Base-by-base conservation (phyloP, 1,140 invertebrate genomes). In the Chrysopa pallens region DNA sequence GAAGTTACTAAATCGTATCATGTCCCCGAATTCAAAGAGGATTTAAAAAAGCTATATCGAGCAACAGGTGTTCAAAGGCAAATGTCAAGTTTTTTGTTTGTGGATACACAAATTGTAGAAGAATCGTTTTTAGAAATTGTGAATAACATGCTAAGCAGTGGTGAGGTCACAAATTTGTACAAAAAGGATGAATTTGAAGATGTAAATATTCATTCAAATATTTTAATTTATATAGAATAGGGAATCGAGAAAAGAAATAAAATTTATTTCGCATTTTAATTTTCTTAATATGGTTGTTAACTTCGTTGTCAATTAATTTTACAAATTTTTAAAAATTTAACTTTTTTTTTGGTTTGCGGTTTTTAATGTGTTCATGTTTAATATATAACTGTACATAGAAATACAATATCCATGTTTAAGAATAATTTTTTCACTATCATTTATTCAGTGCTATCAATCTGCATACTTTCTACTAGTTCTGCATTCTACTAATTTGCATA, bases 121-220 rank as follows among this genome's bases (percentile, higher is more conserved):
- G 80, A 87, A 54, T 69, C 74, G 33, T 89, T 89, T 58, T 67
- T 88, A n/a, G 84, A 90, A 63, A 79, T 88, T 45, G 74, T 90
- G 17, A 90, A 87, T 59, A 88, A 85, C 56, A 76, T 90, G 66
- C 61, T 90, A 35, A 87, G 82, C 52, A 79, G 79, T 37, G 85
- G 84, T 1, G 84, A 90, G 66, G 74, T 88, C 39, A 73, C 83
- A 12, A 88, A 87, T 62, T 62, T 89, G 27, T 89, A 76, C 59
- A 86, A 85, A 57, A 55, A 70, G 1, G 84, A 89, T 50, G 85
- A 91, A 58, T 80, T 87, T 60, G 84, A 89, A 56, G 78, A 83
- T 42, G 76, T 70, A 28, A n/a, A 38, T 41, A 39, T 42, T 47
- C 29, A 38, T 38, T 28, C 29, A 33, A n/a, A 23, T 33, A 29